phyloP scores from a whole-genome alignment of 2,113 vertebrate species.

The Rhineura floridana region DNA sequence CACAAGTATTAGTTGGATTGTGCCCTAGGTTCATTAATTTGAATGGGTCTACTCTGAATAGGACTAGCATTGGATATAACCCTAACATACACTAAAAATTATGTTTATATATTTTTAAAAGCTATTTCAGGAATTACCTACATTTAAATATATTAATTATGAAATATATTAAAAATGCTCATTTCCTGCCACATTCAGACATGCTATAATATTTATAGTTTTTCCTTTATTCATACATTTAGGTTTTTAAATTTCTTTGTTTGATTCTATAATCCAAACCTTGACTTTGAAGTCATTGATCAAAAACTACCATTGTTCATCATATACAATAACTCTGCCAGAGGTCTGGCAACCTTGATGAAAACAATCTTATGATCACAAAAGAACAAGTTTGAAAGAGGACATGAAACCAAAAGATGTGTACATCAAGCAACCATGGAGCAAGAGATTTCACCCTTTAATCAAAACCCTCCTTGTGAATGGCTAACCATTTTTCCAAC shows the following conservation, averaged over 20 bases:
- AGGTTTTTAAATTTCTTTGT: conserved; percentile 42
- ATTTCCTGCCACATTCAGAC: not conserved
- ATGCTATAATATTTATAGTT: not conserved
- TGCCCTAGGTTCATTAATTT: no score
- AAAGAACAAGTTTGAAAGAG: conserved; percentile 63
- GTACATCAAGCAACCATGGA: conserved; percentile 56
- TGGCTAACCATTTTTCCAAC: conserved; percentile 43
- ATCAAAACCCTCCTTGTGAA: conserved; percentile 60
- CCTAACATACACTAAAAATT: not conserved
- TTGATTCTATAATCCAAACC: conserved; percentile 68
- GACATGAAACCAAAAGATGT: conserved; percentile 56
- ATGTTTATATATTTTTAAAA: not conserved
- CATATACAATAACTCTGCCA: conserved; percentile 61
- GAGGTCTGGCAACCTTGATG: conserved; percentile 62
- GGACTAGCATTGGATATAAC: no score
- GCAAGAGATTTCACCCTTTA: conserved; percentile 55
- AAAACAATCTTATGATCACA: conserved; percentile 63
- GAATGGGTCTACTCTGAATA: no score
- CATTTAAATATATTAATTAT: not conserved
- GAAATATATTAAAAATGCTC: not conserved
- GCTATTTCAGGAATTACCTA: not conserved
- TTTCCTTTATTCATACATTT: conserved; percentile 40
- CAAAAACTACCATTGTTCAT: conserved; percentile 66
- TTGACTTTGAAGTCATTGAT: conserved; percentile 74
- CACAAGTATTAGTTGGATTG: no score